Base-by-base conservation (phyloP, 2,888 invertebrate species). In the Rhorus exstirpatorius region DNA sequence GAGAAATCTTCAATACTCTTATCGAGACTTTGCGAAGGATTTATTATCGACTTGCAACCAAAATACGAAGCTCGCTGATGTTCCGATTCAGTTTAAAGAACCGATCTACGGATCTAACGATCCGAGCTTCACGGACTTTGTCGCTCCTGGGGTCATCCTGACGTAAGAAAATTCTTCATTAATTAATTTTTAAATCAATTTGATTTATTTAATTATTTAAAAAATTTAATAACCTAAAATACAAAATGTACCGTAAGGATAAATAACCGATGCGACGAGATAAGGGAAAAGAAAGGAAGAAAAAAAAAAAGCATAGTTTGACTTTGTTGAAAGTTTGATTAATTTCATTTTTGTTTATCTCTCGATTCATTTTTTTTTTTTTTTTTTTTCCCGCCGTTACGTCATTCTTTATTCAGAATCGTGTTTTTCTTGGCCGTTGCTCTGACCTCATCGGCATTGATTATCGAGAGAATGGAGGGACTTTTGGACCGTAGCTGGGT, bases 391-490 rank as follows among this genome's bases (percentile, higher is more conserved):
- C n/a, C n/a, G n/a, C n/a, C n/a, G n/a, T n/a, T n/a, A n/a, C 31
- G 31, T 6, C 31, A 31, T 3, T 31, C 6, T 3, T 31, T 31
- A 31, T 24, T 26, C 94, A 98, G 98, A 51, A 98, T 98, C 93
- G 98, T 98, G 1, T 99, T 98, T 95, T 98, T 99, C 95, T 95
- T 98, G 94, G 98, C 99, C 67, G 98, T 98, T 7, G 98, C 98
- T 0, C 93, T 99, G 84, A 99, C 99, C 1, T 98, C 98, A 0
- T 97, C 98, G 0, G 97, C 97, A 1, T 94, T 98, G 85, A 98
- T 98, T 88, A 97, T 97, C 89, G 98, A 98, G 92, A 95, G 97
- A 88, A 98, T 97, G 94, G 98, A 98, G 93, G 98, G 99, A 1
- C 94, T 98, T 38, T 93, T 99, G 88, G 98, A 98, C 94, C 94